These are phyloP conservation scores for Eupeodes corollae DNA, from an alignment of 1,140 invertebrate genomes.

Conservation along the genomic window DNA sequence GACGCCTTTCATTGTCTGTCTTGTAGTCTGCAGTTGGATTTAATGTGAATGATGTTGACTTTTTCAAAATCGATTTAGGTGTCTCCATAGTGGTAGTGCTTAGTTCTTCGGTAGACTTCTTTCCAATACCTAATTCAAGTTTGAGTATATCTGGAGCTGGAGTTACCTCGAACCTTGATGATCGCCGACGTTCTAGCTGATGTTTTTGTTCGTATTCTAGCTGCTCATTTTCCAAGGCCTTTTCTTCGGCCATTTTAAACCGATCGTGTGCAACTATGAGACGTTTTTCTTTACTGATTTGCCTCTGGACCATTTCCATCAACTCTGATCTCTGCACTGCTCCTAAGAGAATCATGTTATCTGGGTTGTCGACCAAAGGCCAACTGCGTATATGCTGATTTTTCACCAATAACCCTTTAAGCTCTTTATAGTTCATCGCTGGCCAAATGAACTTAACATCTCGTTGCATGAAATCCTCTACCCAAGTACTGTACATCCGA, in stretches of 20 bases:
- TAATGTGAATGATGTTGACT: slow-evolving; percentile 79
- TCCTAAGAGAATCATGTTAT: slow-evolving; percentile 89
- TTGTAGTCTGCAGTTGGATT: slow-evolving; percentile 54
- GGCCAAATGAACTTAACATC: slow-evolving; percentile 88
- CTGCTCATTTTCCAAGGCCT: slow-evolving; percentile 30
- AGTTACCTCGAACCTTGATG: slow-evolving; percentile 54
- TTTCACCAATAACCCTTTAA: slow-evolving; percentile 69
- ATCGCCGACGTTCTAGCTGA: slow-evolving; percentile 36
- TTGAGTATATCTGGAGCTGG: slow-evolving; percentile 49
- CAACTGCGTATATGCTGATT: slow-evolving; percentile 58
- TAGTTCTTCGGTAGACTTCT: slow-evolving; percentile 22
- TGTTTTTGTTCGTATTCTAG: slow-evolving; percentile 36
- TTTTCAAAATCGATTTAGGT: slow-evolving; percentile 83
- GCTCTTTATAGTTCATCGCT: slow-evolving; percentile 74
- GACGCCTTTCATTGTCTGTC: slow-evolving; percentile 62
- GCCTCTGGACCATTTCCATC: slow-evolving; percentile 76
- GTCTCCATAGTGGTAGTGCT: slow-evolving; percentile 45
- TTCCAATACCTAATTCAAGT: slow-evolving; percentile 36
- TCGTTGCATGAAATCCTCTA: slow-evolving; percentile 92
- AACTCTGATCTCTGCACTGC: slow-evolving; percentile 84
- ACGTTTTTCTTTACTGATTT: slow-evolving; percentile 73
- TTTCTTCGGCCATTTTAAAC: slow-evolving; percentile 45
- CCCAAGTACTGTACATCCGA: slow-evolving; percentile 88
- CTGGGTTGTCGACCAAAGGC: slow-evolving; percentile 80
- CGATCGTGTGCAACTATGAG: slow-evolving; percentile 54